These are phyloP conservation scores for Melieria crassipennis DNA, from an alignment of 2,888 invertebrate genomes.

Conservation along the genomic window DNA sequence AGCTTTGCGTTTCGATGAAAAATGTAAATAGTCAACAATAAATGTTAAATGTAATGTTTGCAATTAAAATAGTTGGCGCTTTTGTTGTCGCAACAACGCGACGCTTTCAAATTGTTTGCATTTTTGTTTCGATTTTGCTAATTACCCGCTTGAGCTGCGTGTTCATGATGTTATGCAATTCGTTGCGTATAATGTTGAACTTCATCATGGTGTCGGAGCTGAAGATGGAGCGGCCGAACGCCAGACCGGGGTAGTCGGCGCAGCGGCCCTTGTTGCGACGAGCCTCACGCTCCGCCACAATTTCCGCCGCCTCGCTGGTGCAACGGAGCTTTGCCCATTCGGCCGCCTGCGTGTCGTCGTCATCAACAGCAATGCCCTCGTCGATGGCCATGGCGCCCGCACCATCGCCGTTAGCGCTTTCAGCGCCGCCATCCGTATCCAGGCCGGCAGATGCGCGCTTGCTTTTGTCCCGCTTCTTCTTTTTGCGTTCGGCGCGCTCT, in stretches of 20 bases:
- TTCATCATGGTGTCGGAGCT: conserved; percentile 98
- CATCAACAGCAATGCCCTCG: conserved; percentile 69
- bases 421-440: conserved; percentile 41
- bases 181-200: conserved; percentile 95
- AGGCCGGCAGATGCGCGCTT: conserved; percentile 51
- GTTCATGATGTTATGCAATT: conserved; percentile 96
- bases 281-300: conserved; percentile 85
- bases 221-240: conserved; percentile 91
- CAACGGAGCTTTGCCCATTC: conserved; percentile 87
- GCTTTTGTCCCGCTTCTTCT: conserved; percentile 53
- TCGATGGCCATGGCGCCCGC: conserved; percentile 56
- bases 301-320: conserved; percentile 88
- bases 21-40: too few species aligned
- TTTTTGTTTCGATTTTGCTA: conserved; percentile 28
- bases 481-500: conserved; percentile 39
- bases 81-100: too few species aligned
- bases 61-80: too few species aligned
- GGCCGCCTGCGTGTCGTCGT: conserved; percentile 81
- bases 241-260: conserved; percentile 91
- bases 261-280: conserved; percentile 79
- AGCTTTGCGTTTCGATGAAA: too few species aligned
- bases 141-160: conserved; percentile 95
- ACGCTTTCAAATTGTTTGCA: too few species aligned
- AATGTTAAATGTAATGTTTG: too few species aligned
- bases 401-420: conserved; percentile 43